Evolutionary conservation across 2,113 vertebrate genomes (phyloP).

Genomic region (Phocoena phocoena): DNA sequence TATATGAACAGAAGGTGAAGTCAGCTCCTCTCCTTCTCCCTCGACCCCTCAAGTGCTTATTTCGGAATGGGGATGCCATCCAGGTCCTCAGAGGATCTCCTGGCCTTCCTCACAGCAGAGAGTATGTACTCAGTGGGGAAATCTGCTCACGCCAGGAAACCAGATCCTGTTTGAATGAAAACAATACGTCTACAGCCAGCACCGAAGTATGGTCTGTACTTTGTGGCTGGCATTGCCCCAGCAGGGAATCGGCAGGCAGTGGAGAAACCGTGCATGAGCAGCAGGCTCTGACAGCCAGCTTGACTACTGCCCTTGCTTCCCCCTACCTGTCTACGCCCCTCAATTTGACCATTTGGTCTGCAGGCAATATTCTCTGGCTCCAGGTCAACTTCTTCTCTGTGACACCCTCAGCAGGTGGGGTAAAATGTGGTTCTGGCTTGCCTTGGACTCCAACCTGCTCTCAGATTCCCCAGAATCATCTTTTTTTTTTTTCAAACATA

Average conservation of each 20-base stretch:
- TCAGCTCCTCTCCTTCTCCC: not conserved
- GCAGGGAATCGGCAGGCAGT: not conserved
- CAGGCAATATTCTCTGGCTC: not conserved
- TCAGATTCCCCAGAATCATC: not conserved
- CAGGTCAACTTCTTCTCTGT: not conserved
- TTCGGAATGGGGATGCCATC: not conserved
- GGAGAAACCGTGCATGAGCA: not conserved
- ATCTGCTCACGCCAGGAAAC: slow-evolving; percentile 26
- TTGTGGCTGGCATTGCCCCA: not conserved
- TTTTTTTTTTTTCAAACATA: not conserved
- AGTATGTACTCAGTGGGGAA: not conserved
- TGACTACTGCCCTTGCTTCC: not conserved
- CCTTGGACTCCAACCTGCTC: not conserved
- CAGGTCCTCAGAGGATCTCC: not conserved
- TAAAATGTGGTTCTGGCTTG: not conserved
- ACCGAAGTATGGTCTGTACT: not conserved
- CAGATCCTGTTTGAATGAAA: slow-evolving; percentile 38
- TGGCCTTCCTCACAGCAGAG: not conserved
- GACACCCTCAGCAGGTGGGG: not conserved
- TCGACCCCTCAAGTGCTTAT: not conserved
- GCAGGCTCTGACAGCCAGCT: not conserved
- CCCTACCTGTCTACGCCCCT: not conserved
- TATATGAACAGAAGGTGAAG: not conserved
- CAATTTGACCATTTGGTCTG: not conserved
- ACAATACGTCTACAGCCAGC: not conserved